Percentiles rank a stretch among this genome's conserved stretches.
phyloP scores from a whole-genome alignment of 2,797 vertebrate species.

The Gymnothorax javanicus region DNA sequence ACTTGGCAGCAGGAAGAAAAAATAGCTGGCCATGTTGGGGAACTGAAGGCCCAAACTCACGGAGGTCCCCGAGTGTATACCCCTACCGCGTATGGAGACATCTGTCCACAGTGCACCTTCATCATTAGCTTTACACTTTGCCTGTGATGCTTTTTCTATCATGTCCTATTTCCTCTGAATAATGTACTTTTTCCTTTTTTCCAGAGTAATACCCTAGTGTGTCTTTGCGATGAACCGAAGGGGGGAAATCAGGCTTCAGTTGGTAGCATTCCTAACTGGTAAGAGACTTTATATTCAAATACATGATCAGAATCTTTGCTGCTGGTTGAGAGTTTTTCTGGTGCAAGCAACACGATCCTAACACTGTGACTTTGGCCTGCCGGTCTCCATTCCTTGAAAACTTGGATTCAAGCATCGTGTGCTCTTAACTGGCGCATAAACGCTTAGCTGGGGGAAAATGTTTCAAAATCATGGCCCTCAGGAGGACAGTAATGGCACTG shows the following conservation, averaged over 20 bases:
- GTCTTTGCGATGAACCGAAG: slow-evolving; percentile 55
- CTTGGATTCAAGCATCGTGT: no score
- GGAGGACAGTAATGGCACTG: neutral
- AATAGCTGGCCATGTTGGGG: neutral
- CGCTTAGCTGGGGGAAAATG: neutral
- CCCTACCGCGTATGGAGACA: neutral
- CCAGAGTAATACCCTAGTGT: slow-evolving; percentile 50
- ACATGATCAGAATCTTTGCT: neutral
- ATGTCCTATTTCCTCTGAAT: neutral
- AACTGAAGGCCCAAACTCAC: neutral
- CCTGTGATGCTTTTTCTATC: neutral
- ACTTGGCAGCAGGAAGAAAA: neutral
- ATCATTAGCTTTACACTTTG: neutral
- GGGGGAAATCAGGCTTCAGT: slow-evolving; percentile 42
- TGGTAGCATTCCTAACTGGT: slow-evolving; percentile 63
- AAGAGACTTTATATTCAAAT: slow-evolving; percentile 40
- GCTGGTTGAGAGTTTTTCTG: neutral
- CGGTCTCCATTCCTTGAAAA: neutral
- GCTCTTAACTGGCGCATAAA: neutral
- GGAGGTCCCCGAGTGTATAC: neutral
- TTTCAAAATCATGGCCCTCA: neutral
- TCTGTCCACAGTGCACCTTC: neutral
- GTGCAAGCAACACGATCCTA: neutral
- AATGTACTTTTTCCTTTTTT: neutral
- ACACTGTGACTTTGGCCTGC: neutral